Evolutionary conservation across 2,797 vertebrate genomes (phyloP).

Genomic region (Glyptemys insculpta): DNA sequence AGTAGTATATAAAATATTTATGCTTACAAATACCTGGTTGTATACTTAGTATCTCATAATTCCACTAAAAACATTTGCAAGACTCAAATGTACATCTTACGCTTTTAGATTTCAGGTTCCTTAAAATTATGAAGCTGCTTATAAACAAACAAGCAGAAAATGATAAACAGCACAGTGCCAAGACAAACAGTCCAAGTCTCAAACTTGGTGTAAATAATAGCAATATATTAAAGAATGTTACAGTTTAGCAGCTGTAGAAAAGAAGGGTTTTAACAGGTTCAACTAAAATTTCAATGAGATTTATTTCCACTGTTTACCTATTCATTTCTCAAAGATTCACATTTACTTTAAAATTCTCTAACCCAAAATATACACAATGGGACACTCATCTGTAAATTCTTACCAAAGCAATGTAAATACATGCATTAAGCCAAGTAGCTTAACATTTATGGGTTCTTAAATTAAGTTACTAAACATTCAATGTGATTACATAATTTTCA

Average conservation of each 20-base stretch:
- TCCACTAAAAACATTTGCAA: neutral
- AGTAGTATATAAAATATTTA: neutral
- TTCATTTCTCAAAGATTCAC: neutral
- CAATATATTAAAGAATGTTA: neutral
- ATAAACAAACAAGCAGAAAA: neutral
- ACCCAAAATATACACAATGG: neutral
- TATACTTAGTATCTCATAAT: neutral
- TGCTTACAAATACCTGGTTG: neutral
- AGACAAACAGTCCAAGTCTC: neutral
- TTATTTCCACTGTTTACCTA: neutral
- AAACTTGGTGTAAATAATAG: neutral
- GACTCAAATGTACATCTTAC: neutral
- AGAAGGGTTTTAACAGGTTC: neutral
- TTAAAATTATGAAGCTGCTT: neutral
- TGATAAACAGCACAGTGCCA: neutral
- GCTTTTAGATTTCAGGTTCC: neutral
- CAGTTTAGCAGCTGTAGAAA: neutral
- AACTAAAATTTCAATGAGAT: neutral
- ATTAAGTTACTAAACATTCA: neutral
- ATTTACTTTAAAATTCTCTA: neutral
- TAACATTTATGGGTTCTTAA: neutral
- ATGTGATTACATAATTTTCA: neutral
- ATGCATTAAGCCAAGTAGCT: neutral
- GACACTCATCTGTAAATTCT: neutral
- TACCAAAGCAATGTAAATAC: neutral